phyloP scores from a whole-genome alignment of 2,888 invertebrate genomes.

The Drosophila siamana region DNA sequence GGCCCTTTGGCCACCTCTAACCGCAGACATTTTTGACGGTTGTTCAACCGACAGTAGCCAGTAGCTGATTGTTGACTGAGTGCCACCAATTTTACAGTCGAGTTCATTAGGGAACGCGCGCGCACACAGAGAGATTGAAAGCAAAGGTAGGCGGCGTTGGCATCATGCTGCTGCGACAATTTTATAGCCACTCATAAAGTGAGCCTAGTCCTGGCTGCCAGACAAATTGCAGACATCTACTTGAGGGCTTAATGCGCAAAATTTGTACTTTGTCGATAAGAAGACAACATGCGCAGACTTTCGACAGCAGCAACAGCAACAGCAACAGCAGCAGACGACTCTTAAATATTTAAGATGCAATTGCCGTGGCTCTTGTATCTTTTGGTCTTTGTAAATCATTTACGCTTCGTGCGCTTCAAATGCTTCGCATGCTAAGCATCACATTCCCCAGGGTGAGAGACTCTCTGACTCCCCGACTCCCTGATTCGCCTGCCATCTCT shows the following conservation, averaged over 20 bases:
- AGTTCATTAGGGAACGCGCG: constrained; percentile 64
- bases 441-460: constrained; percentile 16
- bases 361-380: constrained; percentile 44
- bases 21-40: constrained; percentile 66
- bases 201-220: constrained; percentile 8
- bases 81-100: constrained; percentile 59
- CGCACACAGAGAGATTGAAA: constrained; percentile 42
- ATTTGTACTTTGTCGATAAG: constrained; percentile 56
- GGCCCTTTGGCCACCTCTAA: constrained; percentile 26
- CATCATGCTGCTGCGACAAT: constrained; percentile 34
- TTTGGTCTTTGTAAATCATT: constrained; percentile 61
- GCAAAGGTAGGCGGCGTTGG: constrained; percentile 60
- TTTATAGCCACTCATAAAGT: constrained; percentile 56
- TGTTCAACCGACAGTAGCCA: constrained; percentile 11
- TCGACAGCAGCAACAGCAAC: neutral
- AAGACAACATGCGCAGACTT: constrained; percentile 1
- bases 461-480: no score
- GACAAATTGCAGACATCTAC: constrained; percentile 11
- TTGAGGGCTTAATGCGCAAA: constrained; percentile 14
- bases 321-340: no score
- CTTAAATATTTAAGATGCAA: constrained; percentile 75
- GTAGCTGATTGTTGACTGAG: constrained; percentile 47
- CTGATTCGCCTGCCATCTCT: constrained; percentile 1
- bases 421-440: constrained; percentile 42
- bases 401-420: constrained; percentile 58